Base-by-base conservation (phyloP, 2,888 invertebrate genomes). In the Amiota communis region DNA sequence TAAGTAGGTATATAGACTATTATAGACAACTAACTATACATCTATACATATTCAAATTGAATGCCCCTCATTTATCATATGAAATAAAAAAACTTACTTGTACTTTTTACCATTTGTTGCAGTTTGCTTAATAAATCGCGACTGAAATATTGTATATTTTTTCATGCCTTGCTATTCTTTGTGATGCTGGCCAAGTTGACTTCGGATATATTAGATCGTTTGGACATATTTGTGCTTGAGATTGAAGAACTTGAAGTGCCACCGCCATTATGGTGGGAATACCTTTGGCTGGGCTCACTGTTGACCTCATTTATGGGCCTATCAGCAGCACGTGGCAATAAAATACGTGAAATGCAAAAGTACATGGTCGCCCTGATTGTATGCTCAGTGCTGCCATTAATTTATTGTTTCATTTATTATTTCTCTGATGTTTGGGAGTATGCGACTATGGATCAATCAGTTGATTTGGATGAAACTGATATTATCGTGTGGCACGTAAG, bases 101-200 rank as follows among this genome's bases (percentile, higher is more conserved):
- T 2, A 6, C 8, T 36, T 36, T 8, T 64, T 23, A 67, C 10
- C 72, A 1, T 56, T 11, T 11, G 59, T 81, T 79, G 65, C 93
- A 99, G 99, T 92, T 97, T 97, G 87, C 92, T 96, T 88, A 98
- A 97, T 92, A 99, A 99, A 92, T 96, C 96, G 79, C 94, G 98
- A 87, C 93, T 99, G 90, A 97, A 97, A 91, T 96, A 95, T 89
- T 96, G 97, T 90, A 95, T 98, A 91, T 95, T 97, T 91, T 95
- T 97, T 90, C 99, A 99, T 90, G 95, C 96, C 87, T 90, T 97
- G 77, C 91, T 98, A 84, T 96, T 96, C 90, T 93, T 97, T 88
- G 92, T 94, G 81, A 97, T 98, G 97, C 90, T 97, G 88, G 94
- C 96, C 70, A 98, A 98, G 90, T 92, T 98, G 79, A 95, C 96